These are phyloP conservation scores for Hypsibius dujardini DNA, from an alignment of 1,140 invertebrate species.

Conservation along the genomic window DNA sequence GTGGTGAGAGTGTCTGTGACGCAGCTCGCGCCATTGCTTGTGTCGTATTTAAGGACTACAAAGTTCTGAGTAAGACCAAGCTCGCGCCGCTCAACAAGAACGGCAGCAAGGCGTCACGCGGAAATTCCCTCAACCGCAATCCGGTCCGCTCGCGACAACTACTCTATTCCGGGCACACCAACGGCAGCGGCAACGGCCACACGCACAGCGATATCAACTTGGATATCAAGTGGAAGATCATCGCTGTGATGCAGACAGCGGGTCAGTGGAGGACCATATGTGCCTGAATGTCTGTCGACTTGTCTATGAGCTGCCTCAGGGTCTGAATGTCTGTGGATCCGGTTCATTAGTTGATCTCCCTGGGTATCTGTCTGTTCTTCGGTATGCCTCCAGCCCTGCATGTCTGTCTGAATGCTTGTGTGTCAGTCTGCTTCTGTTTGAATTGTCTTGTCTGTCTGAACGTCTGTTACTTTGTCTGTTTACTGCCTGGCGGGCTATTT, in stretches of 20 bases:
- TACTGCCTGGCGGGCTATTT: too few relatives aligned
- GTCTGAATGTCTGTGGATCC: too few relatives aligned
- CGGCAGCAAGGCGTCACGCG: slow-evolving; percentile 29
- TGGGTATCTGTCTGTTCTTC: too few relatives aligned
- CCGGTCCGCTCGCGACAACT: slow-evolving; percentile 36
- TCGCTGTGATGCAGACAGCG: slow-evolving; percentile 41
- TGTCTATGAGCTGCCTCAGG: not conserved
- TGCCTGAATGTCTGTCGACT: not conserved
- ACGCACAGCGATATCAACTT: slow-evolving; percentile 37
- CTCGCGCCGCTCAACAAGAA: slow-evolving; percentile 24
- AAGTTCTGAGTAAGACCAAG: slow-evolving; percentile 22
- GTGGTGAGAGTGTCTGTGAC: too few relatives aligned
- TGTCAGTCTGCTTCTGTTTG: too few relatives aligned
- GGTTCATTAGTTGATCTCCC: too few relatives aligned
- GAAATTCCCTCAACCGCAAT: slow-evolving; percentile 43
- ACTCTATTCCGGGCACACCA: slow-evolving; percentile 20
- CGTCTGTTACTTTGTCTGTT: too few relatives aligned
- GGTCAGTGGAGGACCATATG: slow-evolving; percentile 29
- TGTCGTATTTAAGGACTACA: slow-evolving; percentile 21
- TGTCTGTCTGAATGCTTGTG: too few relatives aligned
- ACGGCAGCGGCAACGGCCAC: not conserved
- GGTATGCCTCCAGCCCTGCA: too few relatives aligned
- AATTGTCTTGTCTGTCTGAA: too few relatives aligned
- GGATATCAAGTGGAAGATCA: slow-evolving; percentile 49
- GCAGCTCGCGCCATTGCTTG: too few relatives aligned